These are phyloP conservation scores for Callosobruchus maculatus DNA, from an alignment of 2,888 invertebrate genomes.

Conservation along the genomic window DNA sequence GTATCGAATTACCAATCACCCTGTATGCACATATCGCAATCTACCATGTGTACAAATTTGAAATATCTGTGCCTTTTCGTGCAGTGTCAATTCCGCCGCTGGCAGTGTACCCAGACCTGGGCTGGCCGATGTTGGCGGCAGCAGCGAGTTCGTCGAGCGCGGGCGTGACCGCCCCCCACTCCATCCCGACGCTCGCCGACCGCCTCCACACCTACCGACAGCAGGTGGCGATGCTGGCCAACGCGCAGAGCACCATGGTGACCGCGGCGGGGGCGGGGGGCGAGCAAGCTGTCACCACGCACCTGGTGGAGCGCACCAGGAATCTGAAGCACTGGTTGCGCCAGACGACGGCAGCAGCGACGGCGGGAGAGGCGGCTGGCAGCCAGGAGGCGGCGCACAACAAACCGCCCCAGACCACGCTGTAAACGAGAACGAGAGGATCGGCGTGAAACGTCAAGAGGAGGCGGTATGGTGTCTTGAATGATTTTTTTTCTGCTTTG, in stretches of 20 bases:
- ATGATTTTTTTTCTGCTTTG: too few species aligned
- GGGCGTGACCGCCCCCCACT: slow-evolving; percentile 39
- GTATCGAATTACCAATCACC: too few species aligned
- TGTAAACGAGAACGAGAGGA: slow-evolving; percentile 21
- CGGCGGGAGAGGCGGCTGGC: slow-evolving; percentile 26
- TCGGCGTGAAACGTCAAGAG: too few species aligned
- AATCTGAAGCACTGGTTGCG: slow-evolving; percentile 65
- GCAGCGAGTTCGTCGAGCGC: slow-evolving; percentile 13
- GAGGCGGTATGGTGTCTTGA: too few species aligned
- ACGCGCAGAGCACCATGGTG: slow-evolving; percentile 48
- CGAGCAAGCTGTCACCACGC: slow-evolving; percentile 56
- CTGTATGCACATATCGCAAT: too few species aligned
- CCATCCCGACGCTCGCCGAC: slow-evolving; percentile 52
- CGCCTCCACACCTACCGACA: slow-evolving; percentile 56
- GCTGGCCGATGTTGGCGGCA: slow-evolving; percentile 52
- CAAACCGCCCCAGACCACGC: slow-evolving; percentile 24
- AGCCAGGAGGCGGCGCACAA: slow-evolving; percentile 13
- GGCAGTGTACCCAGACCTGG: slow-evolving; percentile 53
- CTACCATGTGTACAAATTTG: too few species aligned
- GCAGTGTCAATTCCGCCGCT: slow-evolving; percentile 45
- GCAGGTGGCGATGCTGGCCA: slow-evolving; percentile 50
- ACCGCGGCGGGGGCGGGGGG: slow-evolving; percentile 44
- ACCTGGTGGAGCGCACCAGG: slow-evolving; percentile 61
- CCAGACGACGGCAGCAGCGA: slow-evolving; percentile 47
- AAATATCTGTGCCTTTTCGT: too few species aligned